Evolutionary conservation across 2,888 invertebrate species (phyloP).

Genomic region (Ectropis crepuscularia): DNA sequence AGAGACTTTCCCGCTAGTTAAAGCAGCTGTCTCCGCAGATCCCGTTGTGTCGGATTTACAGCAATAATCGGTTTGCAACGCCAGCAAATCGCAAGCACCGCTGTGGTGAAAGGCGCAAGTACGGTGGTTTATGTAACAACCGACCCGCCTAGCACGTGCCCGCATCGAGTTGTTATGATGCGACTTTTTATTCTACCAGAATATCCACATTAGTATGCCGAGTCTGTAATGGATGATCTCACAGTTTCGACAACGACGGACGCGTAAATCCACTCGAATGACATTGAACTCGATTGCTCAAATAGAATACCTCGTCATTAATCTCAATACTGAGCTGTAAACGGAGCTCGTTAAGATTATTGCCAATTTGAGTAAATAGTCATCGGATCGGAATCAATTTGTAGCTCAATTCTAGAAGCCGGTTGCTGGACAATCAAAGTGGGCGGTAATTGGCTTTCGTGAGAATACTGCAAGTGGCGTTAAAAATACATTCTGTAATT

Average conservation of each 20-base stretch:
- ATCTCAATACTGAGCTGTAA: constrained; percentile 38
- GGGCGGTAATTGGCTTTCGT: constrained; percentile 58
- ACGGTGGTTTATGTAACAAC: constrained; percentile 67
- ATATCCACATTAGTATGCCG: constrained; percentile 48
- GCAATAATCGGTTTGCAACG: constrained; percentile 58
- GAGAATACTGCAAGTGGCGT: constrained; percentile 36
- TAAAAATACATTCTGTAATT: constrained; percentile 34
- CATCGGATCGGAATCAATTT: constrained; percentile 57
- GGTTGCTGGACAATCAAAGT: constrained; percentile 58
- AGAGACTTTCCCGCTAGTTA: constrained; percentile 34
- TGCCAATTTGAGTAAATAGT: constrained; percentile 39
- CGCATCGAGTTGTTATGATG: constrained; percentile 32
- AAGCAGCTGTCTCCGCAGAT: constrained; percentile 43
- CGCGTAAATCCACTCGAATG: constrained; percentile 30
- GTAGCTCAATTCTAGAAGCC: constrained; percentile 49
- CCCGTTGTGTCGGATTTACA: constrained; percentile 60
- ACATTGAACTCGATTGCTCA: constrained; percentile 36
- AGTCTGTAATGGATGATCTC: constrained; percentile 49
- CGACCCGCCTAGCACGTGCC: constrained; percentile 50
- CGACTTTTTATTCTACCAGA: constrained; percentile 45
- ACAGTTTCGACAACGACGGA: constrained; percentile 43
- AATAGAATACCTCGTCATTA: constrained; percentile 31
- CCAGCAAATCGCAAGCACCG: constrained; percentile 67
- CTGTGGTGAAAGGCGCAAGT: constrained; percentile 68
- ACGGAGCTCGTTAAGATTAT: constrained; percentile 37